phyloP scores from a whole-genome alignment of 1,140 invertebrate species.

The Ptiloglossa arizonensis region DNA sequence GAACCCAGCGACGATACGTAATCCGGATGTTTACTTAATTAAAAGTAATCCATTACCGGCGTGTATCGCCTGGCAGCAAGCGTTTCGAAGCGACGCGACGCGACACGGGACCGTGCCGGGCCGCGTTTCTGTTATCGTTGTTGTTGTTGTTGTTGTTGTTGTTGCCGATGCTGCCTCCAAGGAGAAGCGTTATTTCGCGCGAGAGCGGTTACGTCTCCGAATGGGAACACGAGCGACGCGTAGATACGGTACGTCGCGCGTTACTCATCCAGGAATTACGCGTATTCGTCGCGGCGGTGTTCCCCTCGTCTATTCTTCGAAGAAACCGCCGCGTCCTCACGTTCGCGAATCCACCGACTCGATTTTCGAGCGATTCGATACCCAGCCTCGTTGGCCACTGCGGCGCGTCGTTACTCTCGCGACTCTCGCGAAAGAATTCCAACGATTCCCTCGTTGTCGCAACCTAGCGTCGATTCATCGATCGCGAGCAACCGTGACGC shows the following conservation, averaged over 20 bases:
- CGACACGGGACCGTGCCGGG: background rate
- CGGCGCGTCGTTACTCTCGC: too few relatives aligned
- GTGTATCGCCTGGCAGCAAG: slow-evolving; percentile 34
- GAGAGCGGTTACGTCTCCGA: background rate
- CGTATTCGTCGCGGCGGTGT: background rate
- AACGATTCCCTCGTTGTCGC: too few relatives aligned
- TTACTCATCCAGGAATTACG: slow-evolving; percentile 31
- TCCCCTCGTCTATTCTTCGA: slow-evolving; percentile 1
- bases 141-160: too few relatives aligned
- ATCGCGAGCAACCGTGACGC: too few relatives aligned
- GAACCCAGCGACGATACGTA: slow-evolving; percentile 41
- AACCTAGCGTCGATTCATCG: too few relatives aligned
- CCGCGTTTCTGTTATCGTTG: too few relatives aligned
- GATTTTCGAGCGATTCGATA: too few relatives aligned
- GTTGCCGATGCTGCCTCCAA: background rate
- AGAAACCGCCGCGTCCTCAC: too few relatives aligned
- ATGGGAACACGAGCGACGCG: background rate
- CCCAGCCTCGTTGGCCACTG: too few relatives aligned
- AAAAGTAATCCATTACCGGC: slow-evolving; percentile 72
- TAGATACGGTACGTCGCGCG: slow-evolving; percentile 1
- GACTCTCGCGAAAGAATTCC: too few relatives aligned
- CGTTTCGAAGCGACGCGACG: slow-evolving; percentile 33
- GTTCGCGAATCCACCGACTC: too few relatives aligned
- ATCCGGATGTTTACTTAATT: slow-evolving; percentile 72
- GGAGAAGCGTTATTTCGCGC: slow-evolving; percentile 32